phyloP scores from a whole-genome alignment of 2,888 invertebrate genomes.

The Hypomecis atomaria region DNA sequence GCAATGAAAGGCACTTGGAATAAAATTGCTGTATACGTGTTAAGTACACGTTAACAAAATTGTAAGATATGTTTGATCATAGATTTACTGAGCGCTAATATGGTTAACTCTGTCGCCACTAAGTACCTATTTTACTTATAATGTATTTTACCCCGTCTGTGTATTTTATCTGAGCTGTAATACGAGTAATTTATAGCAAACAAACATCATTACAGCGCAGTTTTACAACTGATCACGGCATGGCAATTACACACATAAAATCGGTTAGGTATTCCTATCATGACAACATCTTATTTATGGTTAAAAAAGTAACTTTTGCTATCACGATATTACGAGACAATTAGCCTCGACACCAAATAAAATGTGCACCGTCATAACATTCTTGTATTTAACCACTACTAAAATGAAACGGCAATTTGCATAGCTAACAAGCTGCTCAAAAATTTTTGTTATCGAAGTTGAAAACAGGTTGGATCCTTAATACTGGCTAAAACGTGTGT shows the following conservation, averaged over 20 bases:
- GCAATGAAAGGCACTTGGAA: no score
- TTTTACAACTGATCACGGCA: constrained; percentile 2
- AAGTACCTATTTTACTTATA: no score
- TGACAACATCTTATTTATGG: constrained; percentile 2
- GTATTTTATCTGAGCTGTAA: no score
- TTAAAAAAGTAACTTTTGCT: neutral
- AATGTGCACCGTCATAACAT: constrained; percentile 23
- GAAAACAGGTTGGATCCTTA: neutral
- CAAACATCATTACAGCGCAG: constrained; percentile 20
- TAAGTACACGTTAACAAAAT: no score
- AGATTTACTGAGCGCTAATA: no score
- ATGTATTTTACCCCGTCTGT: no score
- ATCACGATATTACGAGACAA: constrained; percentile 1
- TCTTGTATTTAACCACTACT: neutral
- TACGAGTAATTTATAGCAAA: neutral
- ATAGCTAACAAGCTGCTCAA: neutral
- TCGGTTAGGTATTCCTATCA: constrained; percentile 6
- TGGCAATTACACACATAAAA: constrained; percentile 1
- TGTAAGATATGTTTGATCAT: no score
- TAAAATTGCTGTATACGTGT: no score
- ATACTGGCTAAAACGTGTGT: no score
- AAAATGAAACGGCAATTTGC: constrained; percentile 4
- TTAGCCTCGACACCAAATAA: constrained; percentile 12
- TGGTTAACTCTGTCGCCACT: no score
- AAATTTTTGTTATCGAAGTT: neutral